Conservation (phyloP, 1,140 invertebrate genomes). For the Coelopa frigida region DNA sequence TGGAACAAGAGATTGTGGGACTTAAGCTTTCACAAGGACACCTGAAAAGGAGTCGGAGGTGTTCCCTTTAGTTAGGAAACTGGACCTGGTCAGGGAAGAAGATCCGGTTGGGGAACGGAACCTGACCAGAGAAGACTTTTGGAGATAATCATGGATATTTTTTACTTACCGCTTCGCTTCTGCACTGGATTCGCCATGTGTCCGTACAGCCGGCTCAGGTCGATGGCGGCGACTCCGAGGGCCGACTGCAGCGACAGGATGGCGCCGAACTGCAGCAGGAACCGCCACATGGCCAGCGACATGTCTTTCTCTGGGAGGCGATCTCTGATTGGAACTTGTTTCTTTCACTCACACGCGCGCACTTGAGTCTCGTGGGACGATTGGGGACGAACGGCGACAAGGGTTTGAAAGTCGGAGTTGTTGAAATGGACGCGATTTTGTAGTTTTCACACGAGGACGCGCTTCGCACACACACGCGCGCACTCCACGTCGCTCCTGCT, state of each 20-base stretch:
- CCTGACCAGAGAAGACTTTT: not conserved
- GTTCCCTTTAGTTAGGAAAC: no score
- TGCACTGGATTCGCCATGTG: constrained; percentile 38
- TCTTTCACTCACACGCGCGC: not conserved
- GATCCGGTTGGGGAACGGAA: no score
- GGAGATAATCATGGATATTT: not conserved
- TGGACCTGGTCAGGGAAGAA: no score
- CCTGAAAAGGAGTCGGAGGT: no score
- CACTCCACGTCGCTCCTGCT: no score
- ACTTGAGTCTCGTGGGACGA: not conserved
- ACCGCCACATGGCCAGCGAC: constrained; percentile 15
- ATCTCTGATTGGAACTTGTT: not conserved
- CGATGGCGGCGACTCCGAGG: constrained; percentile 34
- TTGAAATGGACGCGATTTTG: no score
- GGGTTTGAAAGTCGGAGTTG: not conserved
- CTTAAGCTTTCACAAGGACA: no score
- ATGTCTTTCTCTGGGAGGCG: not conserved
- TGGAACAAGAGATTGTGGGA: no score
- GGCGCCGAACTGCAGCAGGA: constrained; percentile 31
- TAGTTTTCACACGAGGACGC: no score
- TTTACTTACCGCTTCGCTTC: constrained; percentile 39
- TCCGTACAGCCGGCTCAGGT: constrained; percentile 43
- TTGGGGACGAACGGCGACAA: not conserved
- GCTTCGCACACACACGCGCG: no score
- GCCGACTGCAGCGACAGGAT: constrained; percentile 26